Evolutionary conservation across 2,113 vertebrate genomes (phyloP).

Genomic region (Barnardius zonarius): DNA sequence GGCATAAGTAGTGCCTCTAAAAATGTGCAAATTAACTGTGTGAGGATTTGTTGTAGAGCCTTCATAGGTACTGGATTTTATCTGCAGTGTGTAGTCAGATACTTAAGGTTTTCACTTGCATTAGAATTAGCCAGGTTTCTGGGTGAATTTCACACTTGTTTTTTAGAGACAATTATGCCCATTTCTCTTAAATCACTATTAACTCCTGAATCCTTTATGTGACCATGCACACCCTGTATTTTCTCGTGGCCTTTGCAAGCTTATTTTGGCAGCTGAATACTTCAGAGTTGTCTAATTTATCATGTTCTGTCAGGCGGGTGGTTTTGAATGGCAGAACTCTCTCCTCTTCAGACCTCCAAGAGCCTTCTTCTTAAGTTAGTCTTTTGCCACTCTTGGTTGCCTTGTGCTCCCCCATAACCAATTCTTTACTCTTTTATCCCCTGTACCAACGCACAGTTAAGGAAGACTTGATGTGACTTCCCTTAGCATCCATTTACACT

Average conservation of each 20-base stretch:
- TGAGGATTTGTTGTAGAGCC: neutral
- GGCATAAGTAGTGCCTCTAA: neutral
- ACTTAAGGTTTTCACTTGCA: neutral
- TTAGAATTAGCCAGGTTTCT: conserved; percentile 25
- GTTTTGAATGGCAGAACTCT: neutral
- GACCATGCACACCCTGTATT: neutral
- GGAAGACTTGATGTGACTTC: conserved; percentile 29
- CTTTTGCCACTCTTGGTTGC: neutral
- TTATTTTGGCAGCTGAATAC: neutral
- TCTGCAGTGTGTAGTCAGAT: neutral
- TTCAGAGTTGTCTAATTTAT: neutral
- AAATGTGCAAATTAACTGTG: neutral
- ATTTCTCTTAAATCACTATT: neutral
- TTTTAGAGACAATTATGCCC: neutral
- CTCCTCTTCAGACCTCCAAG: neutral
- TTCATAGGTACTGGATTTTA: neutral
- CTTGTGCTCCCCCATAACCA: neutral
- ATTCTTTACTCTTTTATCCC: neutral
- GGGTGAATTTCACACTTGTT: neutral
- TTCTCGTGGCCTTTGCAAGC: neutral
- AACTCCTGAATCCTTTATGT: neutral
- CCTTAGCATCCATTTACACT: conserved; percentile 38
- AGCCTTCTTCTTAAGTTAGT: neutral
- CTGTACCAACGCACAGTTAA: neutral
- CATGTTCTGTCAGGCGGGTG: neutral